Evolutionary conservation across 2,113 vertebrate species (phyloP), one percentile per base, ranked within the genome.

Genomic region (Bufo bufo): DNA sequence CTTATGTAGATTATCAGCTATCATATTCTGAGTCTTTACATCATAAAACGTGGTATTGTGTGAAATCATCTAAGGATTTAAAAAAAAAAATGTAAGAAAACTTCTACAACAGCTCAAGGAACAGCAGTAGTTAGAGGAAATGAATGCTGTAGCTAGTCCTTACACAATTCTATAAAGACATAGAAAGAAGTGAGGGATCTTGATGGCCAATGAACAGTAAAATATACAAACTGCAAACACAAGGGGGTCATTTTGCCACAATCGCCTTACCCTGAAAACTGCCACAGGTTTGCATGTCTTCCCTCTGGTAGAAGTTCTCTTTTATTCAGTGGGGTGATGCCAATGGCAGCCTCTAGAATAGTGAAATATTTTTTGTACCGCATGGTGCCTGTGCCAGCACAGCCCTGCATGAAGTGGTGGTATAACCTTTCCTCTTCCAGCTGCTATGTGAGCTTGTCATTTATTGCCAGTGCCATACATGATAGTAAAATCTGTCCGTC

Each of bases 361-460:
- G 96, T 96, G 90, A 97, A 96, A 20, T 97, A 99, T 91, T 98
- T 99, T 95, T 99, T 99, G 90, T 97, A 98, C 93, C 96, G 96
- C 98, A 98, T 99, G 90, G 92, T 94, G 90, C 71, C 85, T 90
- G 78, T 91, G 85, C 90, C 74, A 85, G n/a, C 77, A 82, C 85
- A 91, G 77, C 82, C 79, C 87, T 90, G 84, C 0, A 0, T 75
- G 47, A 89, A 85, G 61, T 72, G 56, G 33, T 13, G 85, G 89
- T 90, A 86, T 87, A 77, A 90, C 80, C 92, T 85, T 89, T 90
- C 86, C 85, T 86, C 33, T 69, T 81, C 7, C 52, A 82, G 33
- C 89, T 49, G 6, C 82, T 85, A 91, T 81, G 84, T 13, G 58
- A 56, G 88, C 87, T 23, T 89, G 89, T 90, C 50, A 92, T 89